phyloP scores from a whole-genome alignment of 92 coral and sea anemone genomes.

The Bergia puertoricense region DNA sequence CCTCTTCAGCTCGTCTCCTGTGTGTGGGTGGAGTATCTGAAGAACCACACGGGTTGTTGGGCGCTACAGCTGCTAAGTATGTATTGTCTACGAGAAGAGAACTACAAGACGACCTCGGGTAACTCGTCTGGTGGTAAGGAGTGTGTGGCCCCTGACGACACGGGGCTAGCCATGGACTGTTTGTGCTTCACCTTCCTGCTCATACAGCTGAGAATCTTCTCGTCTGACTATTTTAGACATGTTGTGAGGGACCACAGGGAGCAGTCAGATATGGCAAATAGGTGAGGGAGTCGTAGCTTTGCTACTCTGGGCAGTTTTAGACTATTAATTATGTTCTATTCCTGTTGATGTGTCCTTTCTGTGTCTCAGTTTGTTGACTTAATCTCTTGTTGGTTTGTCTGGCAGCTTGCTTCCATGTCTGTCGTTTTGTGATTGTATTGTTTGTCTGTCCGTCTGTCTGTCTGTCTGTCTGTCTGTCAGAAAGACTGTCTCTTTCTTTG shows the following conservation, averaged over 20 bases:
- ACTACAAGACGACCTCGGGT: conserved; percentile 65
- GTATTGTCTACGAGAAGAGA: conserved; percentile 87
- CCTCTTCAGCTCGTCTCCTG: conserved; percentile 84
- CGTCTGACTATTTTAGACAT: conserved; percentile 89
- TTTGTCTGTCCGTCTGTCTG: too few species aligned
- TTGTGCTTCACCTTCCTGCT: conserved; percentile 90
- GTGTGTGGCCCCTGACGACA: conserved; percentile 96
- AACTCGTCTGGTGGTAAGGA: conserved; percentile 52
- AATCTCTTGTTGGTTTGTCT: too few species aligned
- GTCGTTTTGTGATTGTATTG: too few species aligned
- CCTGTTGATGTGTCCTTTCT: background rate
- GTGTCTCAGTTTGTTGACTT: background rate
- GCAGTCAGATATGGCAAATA: conserved; percentile 88
- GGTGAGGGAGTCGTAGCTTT: conserved; percentile 46
- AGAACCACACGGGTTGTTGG: conserved; percentile 85
- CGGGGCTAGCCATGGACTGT: conserved; percentile 99
- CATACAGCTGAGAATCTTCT: conserved; percentile 85
- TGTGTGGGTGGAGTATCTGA: conserved; percentile 89
- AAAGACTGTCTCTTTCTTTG: too few species aligned
- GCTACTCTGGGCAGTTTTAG: background rate
- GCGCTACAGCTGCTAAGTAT: conserved; percentile 91
- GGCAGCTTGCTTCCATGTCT: too few species aligned
- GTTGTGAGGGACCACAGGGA: conserved; percentile 91
- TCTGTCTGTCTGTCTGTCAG: too few species aligned
- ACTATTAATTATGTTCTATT: background rate